These are phyloP conservation scores for Alitta virens DNA, from an alignment of 2,888 invertebrate genomes.

Conservation along the genomic window DNA sequence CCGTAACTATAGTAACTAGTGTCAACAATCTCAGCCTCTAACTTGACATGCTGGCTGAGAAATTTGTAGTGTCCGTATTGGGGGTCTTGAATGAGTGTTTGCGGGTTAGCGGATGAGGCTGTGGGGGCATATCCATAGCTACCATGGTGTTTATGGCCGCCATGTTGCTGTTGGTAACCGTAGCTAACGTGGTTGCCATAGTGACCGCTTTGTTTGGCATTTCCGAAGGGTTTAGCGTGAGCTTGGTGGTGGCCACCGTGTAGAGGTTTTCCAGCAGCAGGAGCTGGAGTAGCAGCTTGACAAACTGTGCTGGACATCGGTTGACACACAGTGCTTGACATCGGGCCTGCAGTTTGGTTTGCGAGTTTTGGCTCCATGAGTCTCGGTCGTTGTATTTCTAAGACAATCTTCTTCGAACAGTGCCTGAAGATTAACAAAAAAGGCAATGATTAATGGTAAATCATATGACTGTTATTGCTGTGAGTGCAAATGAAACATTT, in stretches of 20 bases:
- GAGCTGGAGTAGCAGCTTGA: background rate
- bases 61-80: too few species aligned
- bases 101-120: too few species aligned
- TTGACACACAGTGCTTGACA: background rate
- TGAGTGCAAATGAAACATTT: too few species aligned
- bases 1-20: too few species aligned
- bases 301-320: background rate
- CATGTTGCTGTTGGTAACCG: background rate
- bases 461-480: too few species aligned
- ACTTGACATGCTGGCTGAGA: too few species aligned
- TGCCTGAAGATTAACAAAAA: slow-evolving; percentile 11
- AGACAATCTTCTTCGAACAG: slow-evolving; percentile 12
- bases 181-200: background rate
- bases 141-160: too few species aligned
- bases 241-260: background rate
- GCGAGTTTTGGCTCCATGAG: background rate
- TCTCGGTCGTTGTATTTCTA: slow-evolving; percentile 20
- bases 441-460: too few species aligned
- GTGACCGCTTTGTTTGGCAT: background rate
- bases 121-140: too few species aligned
- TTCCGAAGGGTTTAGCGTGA: background rate
- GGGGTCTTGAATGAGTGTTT: too few species aligned
- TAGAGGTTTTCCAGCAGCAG: background rate
- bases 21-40: too few species aligned
- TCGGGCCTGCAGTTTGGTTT: background rate